phyloP scores from a whole-genome alignment of 2,113 vertebrate genomes.

The western clawed frog (Xenopus tropicalis) region DNA sequence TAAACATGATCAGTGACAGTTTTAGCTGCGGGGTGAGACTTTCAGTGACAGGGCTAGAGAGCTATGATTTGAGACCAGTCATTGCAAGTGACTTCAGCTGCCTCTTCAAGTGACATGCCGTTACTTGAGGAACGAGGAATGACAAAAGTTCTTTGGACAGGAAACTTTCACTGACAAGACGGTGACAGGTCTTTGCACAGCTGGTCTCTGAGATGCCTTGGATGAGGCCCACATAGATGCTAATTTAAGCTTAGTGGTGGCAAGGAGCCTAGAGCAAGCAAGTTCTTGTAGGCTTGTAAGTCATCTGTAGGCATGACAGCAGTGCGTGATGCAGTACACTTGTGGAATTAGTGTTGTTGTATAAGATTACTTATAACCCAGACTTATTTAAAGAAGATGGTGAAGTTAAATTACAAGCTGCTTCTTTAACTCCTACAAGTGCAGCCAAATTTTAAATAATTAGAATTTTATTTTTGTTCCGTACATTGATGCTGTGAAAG shows the following conservation, averaged over 20 bases:
- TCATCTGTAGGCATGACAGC: conserved; percentile 58
- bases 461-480: not conserved
- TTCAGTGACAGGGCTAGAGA: conserved; percentile 91
- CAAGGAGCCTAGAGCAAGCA: conserved; percentile 60
- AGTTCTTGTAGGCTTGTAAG: conserved; percentile 61
- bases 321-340: conserved; percentile 54
- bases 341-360: conserved; percentile 51
- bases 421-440: conserved; percentile 39
- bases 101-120: conserved; percentile 92
- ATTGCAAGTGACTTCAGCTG: conserved; percentile 92
- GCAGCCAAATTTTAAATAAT: not conserved
- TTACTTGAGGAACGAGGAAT: conserved; percentile 79
- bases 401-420: conserved; percentile 55
- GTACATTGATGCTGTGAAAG: not conserved
- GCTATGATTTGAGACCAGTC: conserved; percentile 92
- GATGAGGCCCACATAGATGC: conserved; percentile 74
- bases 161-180: conserved; percentile 92
- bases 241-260: conserved; percentile 78
- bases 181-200: conserved; percentile 90
- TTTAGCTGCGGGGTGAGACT: conserved; percentile 82
- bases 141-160: conserved; percentile 90
- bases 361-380: conserved; percentile 57
- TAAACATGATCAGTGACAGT: conserved; percentile 84
- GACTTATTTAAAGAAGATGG: conserved; percentile 64
- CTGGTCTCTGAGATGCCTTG: conserved; percentile 76